These are phyloP conservation scores for Trochalopteron elliotii DNA, from an alignment of 2,113 vertebrate species.

Conservation along the genomic window DNA sequence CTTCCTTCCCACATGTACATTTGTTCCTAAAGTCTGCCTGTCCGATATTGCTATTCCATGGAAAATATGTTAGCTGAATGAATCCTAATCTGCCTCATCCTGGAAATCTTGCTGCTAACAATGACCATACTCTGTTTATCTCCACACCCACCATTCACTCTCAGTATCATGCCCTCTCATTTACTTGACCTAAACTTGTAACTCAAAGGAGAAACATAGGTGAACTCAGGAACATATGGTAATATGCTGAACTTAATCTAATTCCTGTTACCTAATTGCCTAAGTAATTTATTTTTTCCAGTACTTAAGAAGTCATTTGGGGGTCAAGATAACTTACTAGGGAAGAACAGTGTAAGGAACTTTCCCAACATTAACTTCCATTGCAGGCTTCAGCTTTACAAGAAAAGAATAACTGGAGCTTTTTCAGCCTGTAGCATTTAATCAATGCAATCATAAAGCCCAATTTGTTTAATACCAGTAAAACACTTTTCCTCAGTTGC, in stretches of 20 bases:
- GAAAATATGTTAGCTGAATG: slow-evolving; percentile 43
- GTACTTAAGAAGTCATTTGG: slow-evolving; percentile 1
- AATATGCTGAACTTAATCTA: neutral
- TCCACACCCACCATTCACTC: slow-evolving; percentile 38
- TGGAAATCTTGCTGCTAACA: slow-evolving; percentile 46
- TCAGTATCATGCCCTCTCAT: neutral
- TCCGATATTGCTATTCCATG: slow-evolving; percentile 1
- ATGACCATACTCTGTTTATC: neutral
- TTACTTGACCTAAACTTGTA: slow-evolving; percentile 9
- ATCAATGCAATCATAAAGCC: neutral
- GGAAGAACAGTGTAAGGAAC: neutral
- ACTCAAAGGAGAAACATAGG: slow-evolving; percentile 9
- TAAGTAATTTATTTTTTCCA: neutral
- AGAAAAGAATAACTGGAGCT: neutral
- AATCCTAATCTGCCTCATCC: slow-evolving; percentile 51
- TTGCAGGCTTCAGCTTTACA: neutral
- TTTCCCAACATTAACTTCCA: slow-evolving; percentile 39
- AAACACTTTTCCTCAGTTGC: neutral
- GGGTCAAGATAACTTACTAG: slow-evolving; percentile 9
- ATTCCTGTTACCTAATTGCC: slow-evolving; percentile 23
- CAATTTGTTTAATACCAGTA: neutral
- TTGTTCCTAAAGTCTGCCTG: slow-evolving; percentile 14
- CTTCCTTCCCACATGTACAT: slow-evolving; percentile 33
- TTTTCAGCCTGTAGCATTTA: neutral
- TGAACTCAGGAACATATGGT: slow-evolving; percentile 23